Conservation (phyloP, 1,140 invertebrate genomes). For the Helicoverpa zea region DNA sequence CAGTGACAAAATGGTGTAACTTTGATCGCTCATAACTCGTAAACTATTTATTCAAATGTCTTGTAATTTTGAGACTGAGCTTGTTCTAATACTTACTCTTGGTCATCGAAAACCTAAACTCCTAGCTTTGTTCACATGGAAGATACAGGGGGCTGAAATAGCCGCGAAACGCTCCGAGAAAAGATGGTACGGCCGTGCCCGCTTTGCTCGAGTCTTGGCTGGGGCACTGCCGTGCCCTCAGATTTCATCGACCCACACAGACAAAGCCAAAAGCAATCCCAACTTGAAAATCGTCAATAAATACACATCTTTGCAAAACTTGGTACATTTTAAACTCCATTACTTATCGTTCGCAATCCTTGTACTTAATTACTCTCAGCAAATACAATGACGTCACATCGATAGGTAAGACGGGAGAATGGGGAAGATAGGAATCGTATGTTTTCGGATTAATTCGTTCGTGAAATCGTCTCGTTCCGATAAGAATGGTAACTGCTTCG, state of each 20-base stretch:
- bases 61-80: too few species aligned
- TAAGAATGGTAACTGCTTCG: constrained; percentile 85
- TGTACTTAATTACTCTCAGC: constrained; percentile 80
- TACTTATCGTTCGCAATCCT: constrained; percentile 55
- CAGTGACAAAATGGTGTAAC: too few species aligned
- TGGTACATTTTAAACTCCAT: constrained; percentile 58
- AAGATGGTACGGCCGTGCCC: too few species aligned
- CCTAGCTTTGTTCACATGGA: too few species aligned
- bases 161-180: too few species aligned
- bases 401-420: constrained; percentile 64
- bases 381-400: constrained; percentile 76
- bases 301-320: constrained; percentile 43
- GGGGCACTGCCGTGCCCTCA: too few species aligned
- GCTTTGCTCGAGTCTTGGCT: too few species aligned
- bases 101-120: too few species aligned
- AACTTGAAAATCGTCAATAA: constrained; percentile 44
- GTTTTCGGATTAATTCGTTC: constrained; percentile 86
- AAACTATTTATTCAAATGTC: too few species aligned
- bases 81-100: too few species aligned
- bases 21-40: too few species aligned
- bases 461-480: constrained; percentile 85
- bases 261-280: constrained; percentile 1
- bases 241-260: constrained; percentile 16
- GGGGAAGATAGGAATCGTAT: constrained; percentile 84
- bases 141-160: too few species aligned